Conservation (phyloP, 2,797 vertebrate species). For the Furcifer pardalis region DNA sequence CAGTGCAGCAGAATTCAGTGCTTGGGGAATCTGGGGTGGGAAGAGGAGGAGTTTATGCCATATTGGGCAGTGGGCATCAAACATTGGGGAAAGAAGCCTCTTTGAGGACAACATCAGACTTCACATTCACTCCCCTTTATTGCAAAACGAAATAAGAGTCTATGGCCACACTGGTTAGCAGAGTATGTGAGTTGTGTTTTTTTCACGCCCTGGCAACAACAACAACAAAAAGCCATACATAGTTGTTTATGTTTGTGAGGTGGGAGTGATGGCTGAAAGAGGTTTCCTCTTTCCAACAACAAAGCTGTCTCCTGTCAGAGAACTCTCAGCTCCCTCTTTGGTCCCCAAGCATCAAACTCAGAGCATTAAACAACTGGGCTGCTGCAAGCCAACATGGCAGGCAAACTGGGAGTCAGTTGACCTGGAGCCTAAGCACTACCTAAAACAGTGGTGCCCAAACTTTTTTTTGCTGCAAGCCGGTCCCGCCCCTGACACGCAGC, state of each 20-base stretch:
- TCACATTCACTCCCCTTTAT: background rate
- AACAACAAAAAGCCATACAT: background rate
- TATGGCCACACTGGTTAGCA: no score
- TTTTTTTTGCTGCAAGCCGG: no score
- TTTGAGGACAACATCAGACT: background rate
- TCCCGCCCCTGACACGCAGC: no score
- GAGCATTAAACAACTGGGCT: background rate
- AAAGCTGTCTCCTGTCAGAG: background rate
- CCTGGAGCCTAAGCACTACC: background rate
- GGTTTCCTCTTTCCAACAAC: background rate
- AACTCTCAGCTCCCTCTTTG: background rate
- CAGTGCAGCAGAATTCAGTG: background rate
- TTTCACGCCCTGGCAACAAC: no score
- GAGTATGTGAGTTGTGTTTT: background rate
- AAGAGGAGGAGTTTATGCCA: background rate
- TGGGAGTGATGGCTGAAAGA: background rate
- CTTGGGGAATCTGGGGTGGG: background rate
- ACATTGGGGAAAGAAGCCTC: background rate
- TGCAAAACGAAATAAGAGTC: background rate
- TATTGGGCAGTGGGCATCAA: background rate
- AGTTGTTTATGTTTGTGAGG: background rate
- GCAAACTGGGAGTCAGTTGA: background rate
- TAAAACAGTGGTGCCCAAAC: background rate
- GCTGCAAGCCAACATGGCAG: background rate
- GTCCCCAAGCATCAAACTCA: background rate